Evolutionary conservation across 1,140 invertebrate species (phyloP).

Genomic region (Zaprionus ghesquierei): DNA sequence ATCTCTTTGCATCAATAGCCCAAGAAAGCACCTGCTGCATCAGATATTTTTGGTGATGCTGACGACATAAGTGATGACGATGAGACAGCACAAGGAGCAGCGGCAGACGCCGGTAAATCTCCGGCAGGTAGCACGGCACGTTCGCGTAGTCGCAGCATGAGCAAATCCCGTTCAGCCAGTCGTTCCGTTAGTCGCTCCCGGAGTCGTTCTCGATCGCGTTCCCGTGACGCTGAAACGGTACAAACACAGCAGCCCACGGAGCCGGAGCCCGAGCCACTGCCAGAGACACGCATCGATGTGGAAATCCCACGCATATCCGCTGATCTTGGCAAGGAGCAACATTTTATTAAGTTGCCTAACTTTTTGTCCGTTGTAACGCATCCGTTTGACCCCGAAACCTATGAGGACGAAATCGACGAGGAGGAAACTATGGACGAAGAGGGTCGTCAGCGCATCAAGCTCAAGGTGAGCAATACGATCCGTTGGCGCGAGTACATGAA

Average conservation of each 20-base stretch:
- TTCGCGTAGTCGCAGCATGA: constrained; percentile 51
- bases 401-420: constrained; percentile 99
- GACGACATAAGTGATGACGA: constrained; percentile 94
- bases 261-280: constrained; percentile 89
- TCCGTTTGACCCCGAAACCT: constrained; percentile 96
- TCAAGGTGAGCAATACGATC: constrained; percentile 99
- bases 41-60: constrained; percentile 95
- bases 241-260: constrained; percentile 81
- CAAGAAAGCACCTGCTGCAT: constrained; percentile 83
- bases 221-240: constrained; percentile 56
- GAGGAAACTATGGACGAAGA: constrained; percentile 99
- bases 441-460: constrained; percentile 94
- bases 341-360: constrained; percentile 97
- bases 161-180: constrained; percentile 56
- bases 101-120: constrained; percentile 39
- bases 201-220: constrained; percentile 54
- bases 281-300: constrained; percentile 97
- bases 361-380: constrained; percentile 96
- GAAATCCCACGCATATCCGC: constrained; percentile 97
- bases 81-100: constrained; percentile 67
- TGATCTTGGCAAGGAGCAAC: constrained; percentile 94
- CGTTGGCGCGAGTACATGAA: constrained; percentile 95
- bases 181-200: constrained; percentile 60
- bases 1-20: constrained; percentile 24
- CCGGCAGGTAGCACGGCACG: constrained; percentile 31